Conservation (phyloP, 1,140 invertebrate species). For the Apis mellifera region DNA sequence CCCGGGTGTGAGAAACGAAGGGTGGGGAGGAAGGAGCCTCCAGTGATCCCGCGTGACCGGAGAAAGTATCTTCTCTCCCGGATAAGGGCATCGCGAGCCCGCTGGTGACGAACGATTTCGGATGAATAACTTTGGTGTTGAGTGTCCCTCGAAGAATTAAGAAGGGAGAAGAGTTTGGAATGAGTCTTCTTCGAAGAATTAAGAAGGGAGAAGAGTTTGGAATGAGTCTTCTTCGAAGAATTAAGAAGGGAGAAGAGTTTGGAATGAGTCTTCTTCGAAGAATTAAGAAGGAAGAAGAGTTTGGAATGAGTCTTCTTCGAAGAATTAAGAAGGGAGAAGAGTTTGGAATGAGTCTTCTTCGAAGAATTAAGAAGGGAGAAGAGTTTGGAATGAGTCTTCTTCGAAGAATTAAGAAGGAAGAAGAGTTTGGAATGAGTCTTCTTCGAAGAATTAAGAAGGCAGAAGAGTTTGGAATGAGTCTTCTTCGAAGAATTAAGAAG, state of each 20-base stretch:
- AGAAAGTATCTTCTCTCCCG: conserved; percentile 63
- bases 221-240: not conserved
- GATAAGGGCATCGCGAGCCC: conserved; percentile 59
- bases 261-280: too few species aligned
- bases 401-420: not conserved
- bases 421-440: not conserved
- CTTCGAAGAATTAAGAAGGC: too few species aligned
- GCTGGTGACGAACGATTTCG: conserved; percentile 48
- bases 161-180: not conserved
- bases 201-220: not conserved
- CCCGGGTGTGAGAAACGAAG: too few species aligned
- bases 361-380: too few species aligned
- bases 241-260: not conserved
- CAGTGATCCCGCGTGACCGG: conserved; percentile 47
- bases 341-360: too few species aligned
- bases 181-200: too few species aligned
- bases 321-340: not conserved
- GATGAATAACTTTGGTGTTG: not conserved
- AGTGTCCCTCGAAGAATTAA: not conserved
- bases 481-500: not conserved
- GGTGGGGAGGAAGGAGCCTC: conserved; percentile 29
- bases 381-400: not conserved
- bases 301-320: not conserved
- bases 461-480: too few species aligned
- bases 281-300: too few species aligned